Evolutionary conservation across 2,888 invertebrate genomes (phyloP).

Genomic region (Pachliopta kotzebuea): DNA sequence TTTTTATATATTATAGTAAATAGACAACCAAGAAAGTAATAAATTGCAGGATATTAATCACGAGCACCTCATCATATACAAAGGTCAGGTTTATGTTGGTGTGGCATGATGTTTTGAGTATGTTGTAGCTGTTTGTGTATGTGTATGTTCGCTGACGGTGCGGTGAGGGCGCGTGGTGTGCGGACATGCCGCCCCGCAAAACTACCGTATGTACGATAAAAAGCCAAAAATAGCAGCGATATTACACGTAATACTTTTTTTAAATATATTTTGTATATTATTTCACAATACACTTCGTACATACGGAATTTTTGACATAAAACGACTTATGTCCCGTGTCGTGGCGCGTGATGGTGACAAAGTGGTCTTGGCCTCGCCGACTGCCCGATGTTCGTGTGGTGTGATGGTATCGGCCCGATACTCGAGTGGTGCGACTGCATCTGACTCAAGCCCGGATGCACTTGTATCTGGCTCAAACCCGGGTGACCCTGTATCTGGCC

Average conservation of each 20-base stretch:
- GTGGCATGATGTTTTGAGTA: not conserved
- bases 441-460: conserved; percentile 44
- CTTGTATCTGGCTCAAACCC: conserved; percentile 51
- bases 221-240: conserved; percentile 9
- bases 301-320: conserved; percentile 29
- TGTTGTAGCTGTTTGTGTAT: not conserved
- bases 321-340: conserved; percentile 34
- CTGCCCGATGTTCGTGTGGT: conserved; percentile 32
- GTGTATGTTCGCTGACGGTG: not conserved
- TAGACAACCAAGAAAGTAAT: not conserved
- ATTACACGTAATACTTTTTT: not conserved
- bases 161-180: conserved; percentile 18
- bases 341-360: conserved; percentile 55
- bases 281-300: conserved; percentile 2
- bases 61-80: not conserved
- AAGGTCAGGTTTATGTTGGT: not conserved
- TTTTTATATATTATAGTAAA: not conserved
- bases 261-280: conserved; percentile 1
- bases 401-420: conserved; percentile 43
- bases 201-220: conserved; percentile 11
- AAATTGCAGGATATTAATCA: not conserved
- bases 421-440: conserved; percentile 34
- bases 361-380: conserved; percentile 41
- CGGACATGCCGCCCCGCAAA: not conserved
- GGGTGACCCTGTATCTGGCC: conserved; percentile 44